Percentiles rank a stretch among this genome's conserved stretches.
These are phyloP conservation scores for Calyptomena viridis DNA, from an alignment of 2,113 vertebrate species.

Conservation along the genomic window DNA sequence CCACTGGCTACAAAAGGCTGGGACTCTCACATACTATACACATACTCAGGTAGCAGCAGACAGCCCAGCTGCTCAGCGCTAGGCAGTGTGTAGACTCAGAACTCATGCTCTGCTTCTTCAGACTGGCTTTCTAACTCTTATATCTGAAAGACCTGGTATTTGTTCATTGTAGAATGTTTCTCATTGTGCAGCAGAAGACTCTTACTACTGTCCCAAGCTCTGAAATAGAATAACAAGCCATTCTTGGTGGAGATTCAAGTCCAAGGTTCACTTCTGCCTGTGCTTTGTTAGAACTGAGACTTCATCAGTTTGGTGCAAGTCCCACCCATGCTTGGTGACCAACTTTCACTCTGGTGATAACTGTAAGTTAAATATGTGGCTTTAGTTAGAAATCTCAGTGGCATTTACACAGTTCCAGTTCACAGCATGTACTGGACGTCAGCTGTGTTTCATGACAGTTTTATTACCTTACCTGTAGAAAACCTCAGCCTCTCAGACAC, in stretches of 20 bases:
- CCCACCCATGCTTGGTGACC: background rate
- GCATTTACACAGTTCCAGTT: conserved; percentile 10
- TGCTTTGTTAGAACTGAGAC: background rate
- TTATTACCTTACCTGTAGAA: conserved; percentile 25
- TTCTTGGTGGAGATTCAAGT: background rate
- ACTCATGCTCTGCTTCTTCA: background rate
- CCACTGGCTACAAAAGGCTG: background rate
- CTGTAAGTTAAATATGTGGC: background rate
- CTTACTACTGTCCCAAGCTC: background rate
- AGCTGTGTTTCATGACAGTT: background rate
- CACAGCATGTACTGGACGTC: background rate
- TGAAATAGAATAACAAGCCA: background rate
- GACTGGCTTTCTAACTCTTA: background rate
- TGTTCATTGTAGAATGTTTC: background rate
- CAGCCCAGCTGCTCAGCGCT: background rate
- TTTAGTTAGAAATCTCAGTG: background rate
- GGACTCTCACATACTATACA: background rate
- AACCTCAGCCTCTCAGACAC: background rate
- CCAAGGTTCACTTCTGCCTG: background rate
- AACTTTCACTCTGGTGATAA: background rate
- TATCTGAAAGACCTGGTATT: background rate
- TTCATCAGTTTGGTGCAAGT: background rate
- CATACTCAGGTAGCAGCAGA: background rate
- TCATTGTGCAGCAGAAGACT: background rate
- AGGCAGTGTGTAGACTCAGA: background rate